Evolutionary conservation across 2,888 invertebrate genomes (phyloP), one percentile per base, ranked within the genome.

Genomic region (Pecten maximus): DNA sequence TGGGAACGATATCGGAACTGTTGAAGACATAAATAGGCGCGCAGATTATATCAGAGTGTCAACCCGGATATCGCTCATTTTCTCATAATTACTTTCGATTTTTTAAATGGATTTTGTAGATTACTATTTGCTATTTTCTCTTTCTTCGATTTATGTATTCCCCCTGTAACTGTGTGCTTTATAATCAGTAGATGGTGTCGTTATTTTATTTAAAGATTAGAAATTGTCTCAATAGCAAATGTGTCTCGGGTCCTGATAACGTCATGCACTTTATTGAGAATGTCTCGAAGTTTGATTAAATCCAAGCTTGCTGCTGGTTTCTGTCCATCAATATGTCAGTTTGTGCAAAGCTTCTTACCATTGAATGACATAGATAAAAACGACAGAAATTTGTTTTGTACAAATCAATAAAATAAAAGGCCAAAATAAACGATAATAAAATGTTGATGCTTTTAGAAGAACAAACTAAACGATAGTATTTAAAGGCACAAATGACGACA

Each of bases 51-150:
- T 28, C 35, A 10, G 35, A 19, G 74, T 35, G 74, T 35, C 35
- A 35, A 74, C 28, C 74, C 74, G 74, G 74, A 74, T 8, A 74
- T 74, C 74, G 74, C 28, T 74, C 74, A 74, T 74, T 74, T 74
- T 74, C 74, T 23, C 74, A 74, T 74, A 74, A 74, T 74, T 74
- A 74, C 74, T 74, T 74, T 74, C 74, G 74, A 74, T 74, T 35
- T 74, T 54, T 74, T 74, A 74, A 74, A 74, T 74, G 74, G 74
- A 74, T 74, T 74, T 6, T 74, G 74, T 28, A 74, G 74, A 35
- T 35, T 35, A 74, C 4, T 35, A 44, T 74, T 74, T 35, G 3
- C 1, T 28, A 6, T 10, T 74, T 74, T 74, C 6, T 23, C n/a
- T 35, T 74, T 74, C 74, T 28, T 74, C 23, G 74, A 28, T 16